A percentile compares a stretch with the other conserved stretches of the same genome.
Evolutionary conservation across 30 jellyfish, hydroid and myxozoan genomes (phyloP).

Genomic region (Haliclystus octoradiatus): DNA sequence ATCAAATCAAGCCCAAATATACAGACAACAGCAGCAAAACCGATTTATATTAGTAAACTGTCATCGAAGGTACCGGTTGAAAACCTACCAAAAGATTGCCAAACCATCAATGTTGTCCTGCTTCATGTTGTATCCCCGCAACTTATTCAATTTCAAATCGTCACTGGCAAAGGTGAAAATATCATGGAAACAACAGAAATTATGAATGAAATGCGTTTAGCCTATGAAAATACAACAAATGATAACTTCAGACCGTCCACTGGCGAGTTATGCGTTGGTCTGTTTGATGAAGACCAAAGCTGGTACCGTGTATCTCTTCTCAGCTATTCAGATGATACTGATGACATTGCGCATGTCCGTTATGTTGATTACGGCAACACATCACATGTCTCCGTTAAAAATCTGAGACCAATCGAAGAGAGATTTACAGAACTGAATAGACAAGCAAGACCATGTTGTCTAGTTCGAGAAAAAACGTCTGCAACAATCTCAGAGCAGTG

Average conservation of each 20-base stretch:
- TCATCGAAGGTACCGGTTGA: background rate
- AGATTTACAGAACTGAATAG: background rate
- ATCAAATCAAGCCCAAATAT: background rate
- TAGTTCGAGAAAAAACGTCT: background rate
- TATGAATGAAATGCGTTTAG: background rate
- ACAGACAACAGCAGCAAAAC: background rate
- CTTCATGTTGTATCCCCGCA: background rate
- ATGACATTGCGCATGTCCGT: background rate
- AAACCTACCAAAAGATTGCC: background rate
- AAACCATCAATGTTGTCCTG: background rate
- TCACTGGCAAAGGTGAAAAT: background rate
- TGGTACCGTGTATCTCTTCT: background rate
- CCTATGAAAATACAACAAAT: background rate
- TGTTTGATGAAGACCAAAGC: background rate
- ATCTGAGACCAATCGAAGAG: background rate
- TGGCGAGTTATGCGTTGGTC: background rate
- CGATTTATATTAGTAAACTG: background rate
- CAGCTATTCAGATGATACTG: background rate
- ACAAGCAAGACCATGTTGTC: background rate
- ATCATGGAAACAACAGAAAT: background rate
- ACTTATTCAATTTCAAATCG: background rate
- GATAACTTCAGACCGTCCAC: background rate
- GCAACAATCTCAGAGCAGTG: background rate
- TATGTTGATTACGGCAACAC: background rate
- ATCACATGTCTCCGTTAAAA: background rate